A percentile compares a stretch with the other conserved stretches of the same genome.
These are phyloP conservation scores for Epistrophe grossulariae DNA, from an alignment of 2,888 invertebrate species.

Conservation along the genomic window DNA sequence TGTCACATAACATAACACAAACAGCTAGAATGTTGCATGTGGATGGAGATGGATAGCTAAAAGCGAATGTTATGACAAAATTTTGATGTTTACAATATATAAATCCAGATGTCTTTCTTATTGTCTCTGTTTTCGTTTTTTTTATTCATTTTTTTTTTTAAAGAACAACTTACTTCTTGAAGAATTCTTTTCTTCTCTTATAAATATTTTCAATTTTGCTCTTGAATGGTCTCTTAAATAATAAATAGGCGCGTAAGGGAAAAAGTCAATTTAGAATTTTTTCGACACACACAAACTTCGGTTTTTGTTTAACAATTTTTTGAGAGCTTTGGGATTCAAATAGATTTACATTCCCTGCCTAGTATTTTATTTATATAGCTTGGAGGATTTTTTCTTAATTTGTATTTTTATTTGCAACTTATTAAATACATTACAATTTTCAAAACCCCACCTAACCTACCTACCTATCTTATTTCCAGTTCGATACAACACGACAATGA, in stretches of 20 bases:
- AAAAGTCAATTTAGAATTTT: neutral
- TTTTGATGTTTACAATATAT: neutral
- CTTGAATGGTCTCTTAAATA: neutral
- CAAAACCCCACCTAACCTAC: neutral
- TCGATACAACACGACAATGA: neutral
- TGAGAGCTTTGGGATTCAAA: neutral
- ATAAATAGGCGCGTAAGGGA: neutral
- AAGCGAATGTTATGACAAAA: conserved; percentile 13
- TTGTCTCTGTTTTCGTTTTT: neutral
- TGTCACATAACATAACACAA: conserved; percentile 11
- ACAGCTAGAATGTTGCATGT: conserved; percentile 3
- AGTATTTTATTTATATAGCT: no score
- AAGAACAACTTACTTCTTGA: neutral
- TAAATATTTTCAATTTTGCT: neutral
- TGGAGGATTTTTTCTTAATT: neutral
- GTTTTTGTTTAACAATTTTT: neutral
- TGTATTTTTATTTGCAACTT: neutral
- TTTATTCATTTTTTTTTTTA: neutral
- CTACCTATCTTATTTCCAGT: neutral
- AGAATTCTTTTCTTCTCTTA: neutral
- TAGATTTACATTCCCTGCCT: neutral
- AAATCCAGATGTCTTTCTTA: conserved; percentile 14
- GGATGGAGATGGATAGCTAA: neutral
- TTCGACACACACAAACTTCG: neutral
- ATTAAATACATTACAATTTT: neutral